Conservation (phyloP, 2,888 invertebrate species). For the Graphium colonna region DNA sequence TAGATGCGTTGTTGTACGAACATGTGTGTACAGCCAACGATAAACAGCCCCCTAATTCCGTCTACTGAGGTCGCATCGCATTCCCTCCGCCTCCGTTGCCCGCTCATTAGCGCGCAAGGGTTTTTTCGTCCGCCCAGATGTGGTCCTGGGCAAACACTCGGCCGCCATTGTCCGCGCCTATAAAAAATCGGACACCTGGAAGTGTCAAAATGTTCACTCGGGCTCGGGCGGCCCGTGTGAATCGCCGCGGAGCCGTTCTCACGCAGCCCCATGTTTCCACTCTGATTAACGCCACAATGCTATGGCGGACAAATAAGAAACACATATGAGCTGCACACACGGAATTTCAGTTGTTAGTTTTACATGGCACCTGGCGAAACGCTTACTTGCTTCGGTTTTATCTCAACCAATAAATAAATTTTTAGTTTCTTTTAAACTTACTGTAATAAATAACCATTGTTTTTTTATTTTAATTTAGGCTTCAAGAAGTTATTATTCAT, state of each 20-base stretch:
- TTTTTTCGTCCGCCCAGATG: conserved; percentile 75
- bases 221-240: conserved; percentile 67
- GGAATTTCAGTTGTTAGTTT: neutral
- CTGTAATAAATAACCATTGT: too few species aligned
- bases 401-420: too few species aligned
- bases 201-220: conserved; percentile 78
- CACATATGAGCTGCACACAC: conserved; percentile 10
- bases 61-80: conserved; percentile 43
- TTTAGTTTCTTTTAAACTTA: too few species aligned
- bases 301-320: conserved; percentile 25
- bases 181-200: conserved; percentile 78
- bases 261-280: conserved; percentile 30
- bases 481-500: too few species aligned
- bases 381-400: neutral
- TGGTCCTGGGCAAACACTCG: conserved; percentile 62
- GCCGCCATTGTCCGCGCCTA: conserved; percentile 57
- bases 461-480: too few species aligned
- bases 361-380: conserved; percentile 6
- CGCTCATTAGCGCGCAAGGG: conserved; percentile 67
- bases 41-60: conserved; percentile 54
- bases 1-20: conserved; percentile 52
- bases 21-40: conserved; percentile 61
- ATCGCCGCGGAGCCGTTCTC: conserved; percentile 39
- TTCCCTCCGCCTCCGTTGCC: conserved; percentile 33
- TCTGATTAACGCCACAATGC: conserved; percentile 35